phyloP scores from a whole-genome alignment of 2,888 invertebrate genomes.

The Xanthia togata region DNA sequence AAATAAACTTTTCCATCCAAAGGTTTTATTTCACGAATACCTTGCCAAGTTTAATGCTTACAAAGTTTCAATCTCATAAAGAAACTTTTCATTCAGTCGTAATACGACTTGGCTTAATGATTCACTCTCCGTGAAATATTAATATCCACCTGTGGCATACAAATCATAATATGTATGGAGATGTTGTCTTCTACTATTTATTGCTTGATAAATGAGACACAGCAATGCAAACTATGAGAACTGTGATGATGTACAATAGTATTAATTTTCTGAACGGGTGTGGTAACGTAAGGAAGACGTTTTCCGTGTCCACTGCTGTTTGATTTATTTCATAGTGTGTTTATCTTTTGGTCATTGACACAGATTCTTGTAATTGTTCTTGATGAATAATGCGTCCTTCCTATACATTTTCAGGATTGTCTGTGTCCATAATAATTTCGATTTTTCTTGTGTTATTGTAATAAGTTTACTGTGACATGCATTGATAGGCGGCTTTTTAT shows the following conservation, averaged over 20 bases:
- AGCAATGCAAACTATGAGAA: conserved; percentile 38
- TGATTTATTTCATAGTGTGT: conserved; percentile 27
- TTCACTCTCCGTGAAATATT: conserved; percentile 58
- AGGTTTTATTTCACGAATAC: conserved; percentile 70
- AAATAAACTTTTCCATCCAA: conserved; percentile 66
- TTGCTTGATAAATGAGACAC: conserved; percentile 46
- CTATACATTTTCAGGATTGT: not conserved
- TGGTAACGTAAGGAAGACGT: conserved; percentile 28
- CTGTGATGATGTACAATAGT: conserved; percentile 42
- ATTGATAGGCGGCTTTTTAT: not conserved
- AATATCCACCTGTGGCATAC: conserved; percentile 66
- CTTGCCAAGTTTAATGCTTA: conserved; percentile 71
- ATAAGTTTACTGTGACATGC: not conserved
- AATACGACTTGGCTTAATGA: conserved; percentile 63
- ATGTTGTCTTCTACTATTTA: conserved; percentile 41
- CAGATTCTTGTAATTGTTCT: conserved; percentile 14
- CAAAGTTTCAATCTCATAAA: conserved; percentile 78
- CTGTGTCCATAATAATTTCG: not conserved
- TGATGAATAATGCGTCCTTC: not conserved
- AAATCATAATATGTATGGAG: conserved; percentile 47
- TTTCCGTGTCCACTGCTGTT: conserved; percentile 11
- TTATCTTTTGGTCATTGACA: conserved; percentile 16
- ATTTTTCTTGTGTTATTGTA: not conserved
- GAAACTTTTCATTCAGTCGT: conserved; percentile 71
- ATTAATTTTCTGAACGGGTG: conserved; percentile 39